These are phyloP conservation scores for Aphelenchoides bicaudatus DNA, from an alignment of 2,888 invertebrate genomes.

Conservation along the genomic window DNA sequence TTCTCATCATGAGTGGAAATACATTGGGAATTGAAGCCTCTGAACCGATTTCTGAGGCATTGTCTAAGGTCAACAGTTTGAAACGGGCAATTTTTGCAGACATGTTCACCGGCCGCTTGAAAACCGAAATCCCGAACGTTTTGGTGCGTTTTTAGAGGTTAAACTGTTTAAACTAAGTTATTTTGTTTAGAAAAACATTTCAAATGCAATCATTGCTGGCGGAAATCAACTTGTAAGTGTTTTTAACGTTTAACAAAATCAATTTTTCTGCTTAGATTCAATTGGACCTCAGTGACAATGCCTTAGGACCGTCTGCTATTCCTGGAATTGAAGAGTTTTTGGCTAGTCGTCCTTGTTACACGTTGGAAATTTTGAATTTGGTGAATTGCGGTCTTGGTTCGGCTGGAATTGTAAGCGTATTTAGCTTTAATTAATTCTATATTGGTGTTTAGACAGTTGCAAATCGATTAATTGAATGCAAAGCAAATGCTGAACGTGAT, in stretches of 20 bases:
- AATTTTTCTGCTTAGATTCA: too few species aligned
- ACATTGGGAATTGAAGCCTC: conserved; percentile 48
- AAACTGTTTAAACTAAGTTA: conserved; percentile 16
- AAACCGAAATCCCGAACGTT: conserved; percentile 88
- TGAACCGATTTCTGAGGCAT: conserved; percentile 32
- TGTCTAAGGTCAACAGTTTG: conserved; percentile 31
- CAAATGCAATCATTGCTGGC: conserved; percentile 76
- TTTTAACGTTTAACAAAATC: too few species aligned
- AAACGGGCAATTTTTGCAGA: conserved; percentile 84
- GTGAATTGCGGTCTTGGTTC: conserved; percentile 94
- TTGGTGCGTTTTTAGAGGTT: conserved; percentile 67
- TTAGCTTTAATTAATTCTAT: not conserved
- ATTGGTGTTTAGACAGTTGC: conserved; percentile 39
- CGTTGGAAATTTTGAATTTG: conserved; percentile 75
- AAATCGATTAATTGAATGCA: conserved; percentile 39
- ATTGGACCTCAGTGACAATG: conserved; percentile 91
- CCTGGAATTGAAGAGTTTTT: conserved; percentile 78
- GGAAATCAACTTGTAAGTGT: conserved; percentile 76
- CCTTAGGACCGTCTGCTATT: conserved; percentile 90
- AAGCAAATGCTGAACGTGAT: conserved; percentile 26
- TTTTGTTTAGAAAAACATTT: conserved; percentile 68
- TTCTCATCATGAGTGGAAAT: conserved; percentile 50
- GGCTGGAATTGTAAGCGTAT: conserved; percentile 71
- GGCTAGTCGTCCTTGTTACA: conserved; percentile 77
- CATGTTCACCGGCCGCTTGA: conserved; percentile 90